A percentile compares a stretch with the other conserved stretches of the same genome.
These are phyloP conservation scores for Acrobasis repandana DNA, from an alignment of 2,888 invertebrate genomes.

Conservation along the genomic window DNA sequence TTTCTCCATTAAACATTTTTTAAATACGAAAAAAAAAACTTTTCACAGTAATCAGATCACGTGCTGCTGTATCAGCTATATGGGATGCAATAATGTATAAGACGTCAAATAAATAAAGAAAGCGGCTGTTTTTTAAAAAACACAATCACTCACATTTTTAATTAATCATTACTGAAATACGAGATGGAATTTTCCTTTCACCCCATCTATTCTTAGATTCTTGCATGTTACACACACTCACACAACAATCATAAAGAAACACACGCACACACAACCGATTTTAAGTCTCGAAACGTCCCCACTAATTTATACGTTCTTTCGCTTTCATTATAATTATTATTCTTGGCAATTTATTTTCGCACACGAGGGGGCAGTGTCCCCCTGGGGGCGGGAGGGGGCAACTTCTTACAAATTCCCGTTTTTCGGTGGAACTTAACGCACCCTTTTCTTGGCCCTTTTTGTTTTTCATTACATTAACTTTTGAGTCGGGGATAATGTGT, in stretches of 20 bases:
- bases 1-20: too few relatives aligned
- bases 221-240: constrained; percentile 41
- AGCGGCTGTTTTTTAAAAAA: neutral
- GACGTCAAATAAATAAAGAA: constrained; percentile 1
- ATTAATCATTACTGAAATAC: constrained; percentile 18
- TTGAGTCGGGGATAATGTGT: constrained; percentile 78
- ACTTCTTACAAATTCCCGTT: constrained; percentile 83
- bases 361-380: constrained; percentile 77
- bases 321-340: constrained; percentile 84
- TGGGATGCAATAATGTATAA: too few relatives aligned
- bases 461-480: constrained; percentile 84
- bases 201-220: constrained; percentile 31
- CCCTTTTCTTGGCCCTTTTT: constrained; percentile 83
- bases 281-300: constrained; percentile 76
- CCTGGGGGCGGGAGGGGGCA: constrained; percentile 55
- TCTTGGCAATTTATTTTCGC: constrained; percentile 84
- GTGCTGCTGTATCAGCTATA: too few relatives aligned
- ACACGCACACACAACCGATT: constrained; percentile 44
- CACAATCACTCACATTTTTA: constrained; percentile 13
- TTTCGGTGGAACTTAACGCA: constrained; percentile 82
- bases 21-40: too few relatives aligned
- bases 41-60: too few relatives aligned
- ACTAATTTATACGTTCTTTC: constrained; percentile 84
- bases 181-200: constrained; percentile 9
- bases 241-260: constrained; percentile 38